These are phyloP conservation scores for Ispidina picta DNA, from an alignment of 2,797 vertebrate species.

Conservation along the genomic window DNA sequence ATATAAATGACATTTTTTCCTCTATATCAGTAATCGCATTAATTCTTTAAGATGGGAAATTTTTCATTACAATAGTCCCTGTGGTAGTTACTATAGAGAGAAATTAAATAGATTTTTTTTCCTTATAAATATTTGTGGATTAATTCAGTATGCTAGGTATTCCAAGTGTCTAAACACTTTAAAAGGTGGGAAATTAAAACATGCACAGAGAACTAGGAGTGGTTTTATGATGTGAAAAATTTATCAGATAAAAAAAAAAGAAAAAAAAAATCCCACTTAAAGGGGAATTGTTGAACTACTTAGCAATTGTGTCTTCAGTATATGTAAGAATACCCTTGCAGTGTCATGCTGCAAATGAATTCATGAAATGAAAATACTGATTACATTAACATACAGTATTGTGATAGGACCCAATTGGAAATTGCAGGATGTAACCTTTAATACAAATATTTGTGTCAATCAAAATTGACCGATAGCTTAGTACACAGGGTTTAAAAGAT, in stretches of 20 bases:
- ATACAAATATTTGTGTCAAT: constrained; percentile 77
- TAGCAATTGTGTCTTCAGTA: constrained; percentile 44
- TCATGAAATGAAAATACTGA: constrained; percentile 71
- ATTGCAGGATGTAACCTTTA: constrained; percentile 69
- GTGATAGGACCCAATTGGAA: constrained; percentile 65
- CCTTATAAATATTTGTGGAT: constrained; percentile 68
- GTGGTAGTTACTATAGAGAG: constrained; percentile 67
- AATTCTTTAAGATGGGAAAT: constrained; percentile 72
- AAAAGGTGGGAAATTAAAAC: constrained; percentile 63
- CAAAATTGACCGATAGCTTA: constrained; percentile 68
- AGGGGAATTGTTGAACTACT: constrained; percentile 65
- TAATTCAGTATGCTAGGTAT: constrained; percentile 57
- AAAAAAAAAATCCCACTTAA: constrained; percentile 48
- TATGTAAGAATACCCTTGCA: constrained; percentile 67
- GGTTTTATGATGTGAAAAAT: constrained; percentile 60
- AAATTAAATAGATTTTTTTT: constrained; percentile 65
- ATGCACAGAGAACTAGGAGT: constrained; percentile 21
- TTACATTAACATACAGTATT: constrained; percentile 76
- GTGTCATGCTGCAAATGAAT: constrained; percentile 71
- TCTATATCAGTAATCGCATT: constrained; percentile 69
- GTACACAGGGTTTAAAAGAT: constrained; percentile 44
- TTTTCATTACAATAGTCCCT: constrained; percentile 74
- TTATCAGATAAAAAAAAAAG: constrained; percentile 50
- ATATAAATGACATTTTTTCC: constrained; percentile 69
- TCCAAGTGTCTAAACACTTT: constrained; percentile 62